Conservation (phyloP, 2,888 invertebrate species). For the Cataglyphis rosenhaueri region DNA sequence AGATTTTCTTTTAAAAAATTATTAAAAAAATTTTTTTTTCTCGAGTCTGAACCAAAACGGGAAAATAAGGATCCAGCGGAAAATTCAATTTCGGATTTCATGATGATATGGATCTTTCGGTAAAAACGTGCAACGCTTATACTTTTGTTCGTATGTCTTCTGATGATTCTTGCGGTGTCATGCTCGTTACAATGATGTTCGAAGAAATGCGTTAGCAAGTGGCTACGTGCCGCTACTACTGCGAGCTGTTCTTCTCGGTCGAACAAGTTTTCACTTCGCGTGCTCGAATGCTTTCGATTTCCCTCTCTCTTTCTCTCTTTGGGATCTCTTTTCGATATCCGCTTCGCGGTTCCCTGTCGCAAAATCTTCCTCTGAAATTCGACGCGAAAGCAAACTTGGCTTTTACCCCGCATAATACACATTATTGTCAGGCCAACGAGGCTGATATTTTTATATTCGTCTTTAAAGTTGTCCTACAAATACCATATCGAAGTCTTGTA, state of each 20-base stretch:
- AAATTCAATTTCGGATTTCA: slow-evolving; percentile 45
- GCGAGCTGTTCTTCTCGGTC: slow-evolving; percentile 64
- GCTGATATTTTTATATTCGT: slow-evolving; percentile 50
- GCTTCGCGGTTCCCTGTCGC: slow-evolving; percentile 59
- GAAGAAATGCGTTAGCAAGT: slow-evolving; percentile 66
- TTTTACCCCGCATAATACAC: slow-evolving; percentile 44
- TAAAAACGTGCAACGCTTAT: slow-evolving; percentile 35
- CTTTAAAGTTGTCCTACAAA: slow-evolving; percentile 18
- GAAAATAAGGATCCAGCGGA: neutral
- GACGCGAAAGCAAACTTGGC: slow-evolving; percentile 68
- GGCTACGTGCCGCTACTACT: slow-evolving; percentile 65
- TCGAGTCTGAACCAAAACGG: slow-evolving; percentile 1
- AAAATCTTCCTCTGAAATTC: slow-evolving; percentile 52
- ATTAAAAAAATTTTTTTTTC: neutral
- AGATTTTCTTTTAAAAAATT: neutral
- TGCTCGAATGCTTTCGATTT: slow-evolving; percentile 68
- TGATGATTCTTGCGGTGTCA: slow-evolving; percentile 43
- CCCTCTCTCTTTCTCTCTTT: slow-evolving; percentile 52
- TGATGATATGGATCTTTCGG: slow-evolving; percentile 31
- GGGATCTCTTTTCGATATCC: slow-evolving; percentile 59
- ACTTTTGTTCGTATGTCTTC: slow-evolving; percentile 51
- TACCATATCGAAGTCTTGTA: neutral
- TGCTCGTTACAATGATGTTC: slow-evolving; percentile 53
- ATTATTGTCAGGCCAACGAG: slow-evolving; percentile 63
- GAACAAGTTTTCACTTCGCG: slow-evolving; percentile 64